Conservation (phyloP, 2,113 vertebrate species). For the Salvelinus sp. region DNA sequence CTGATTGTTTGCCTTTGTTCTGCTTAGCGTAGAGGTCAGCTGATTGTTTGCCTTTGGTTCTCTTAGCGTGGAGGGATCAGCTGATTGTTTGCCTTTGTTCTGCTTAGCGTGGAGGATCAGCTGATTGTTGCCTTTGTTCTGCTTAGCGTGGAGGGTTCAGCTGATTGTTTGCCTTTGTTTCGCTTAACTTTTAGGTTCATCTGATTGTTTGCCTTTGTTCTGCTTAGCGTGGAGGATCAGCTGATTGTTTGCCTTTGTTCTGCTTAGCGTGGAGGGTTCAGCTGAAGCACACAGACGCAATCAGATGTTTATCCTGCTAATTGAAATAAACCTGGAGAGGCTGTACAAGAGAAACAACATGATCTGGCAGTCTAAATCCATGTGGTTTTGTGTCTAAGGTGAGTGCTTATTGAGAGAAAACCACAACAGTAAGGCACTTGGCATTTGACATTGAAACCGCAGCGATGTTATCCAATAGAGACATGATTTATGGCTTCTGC, state of each 20-base stretch:
- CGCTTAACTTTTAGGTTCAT: background rate
- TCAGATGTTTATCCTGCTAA: conserved; percentile 51
- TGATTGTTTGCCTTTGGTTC: too few species aligned
- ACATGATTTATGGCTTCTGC: conserved; percentile 12
- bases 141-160: too few species aligned
- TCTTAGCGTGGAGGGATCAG: too few species aligned
- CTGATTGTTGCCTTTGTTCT: too few species aligned
- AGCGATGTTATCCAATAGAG: conserved; percentile 1
- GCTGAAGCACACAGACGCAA: conserved; percentile 41
- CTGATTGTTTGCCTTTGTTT: too few species aligned
- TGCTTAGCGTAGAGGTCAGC: too few species aligned
- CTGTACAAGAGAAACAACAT: conserved; percentile 38
- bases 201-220: conserved; percentile 2
- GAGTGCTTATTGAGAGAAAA: conserved; percentile 2
- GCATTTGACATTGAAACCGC: conserved; percentile 1
- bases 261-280: too few species aligned
- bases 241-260: too few species aligned
- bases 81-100: too few species aligned
- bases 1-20: too few species aligned
- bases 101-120: too few species aligned
- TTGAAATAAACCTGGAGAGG: conserved; percentile 48
- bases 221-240: too few species aligned
- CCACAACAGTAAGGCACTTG: conserved; percentile 10
- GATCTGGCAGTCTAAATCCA: conserved; percentile 25
- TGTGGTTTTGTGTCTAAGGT: conserved; percentile 44